These are phyloP conservation scores for Bagarius yarrelli DNA, from an alignment of 2,113 vertebrate genomes.

Conservation along the genomic window DNA sequence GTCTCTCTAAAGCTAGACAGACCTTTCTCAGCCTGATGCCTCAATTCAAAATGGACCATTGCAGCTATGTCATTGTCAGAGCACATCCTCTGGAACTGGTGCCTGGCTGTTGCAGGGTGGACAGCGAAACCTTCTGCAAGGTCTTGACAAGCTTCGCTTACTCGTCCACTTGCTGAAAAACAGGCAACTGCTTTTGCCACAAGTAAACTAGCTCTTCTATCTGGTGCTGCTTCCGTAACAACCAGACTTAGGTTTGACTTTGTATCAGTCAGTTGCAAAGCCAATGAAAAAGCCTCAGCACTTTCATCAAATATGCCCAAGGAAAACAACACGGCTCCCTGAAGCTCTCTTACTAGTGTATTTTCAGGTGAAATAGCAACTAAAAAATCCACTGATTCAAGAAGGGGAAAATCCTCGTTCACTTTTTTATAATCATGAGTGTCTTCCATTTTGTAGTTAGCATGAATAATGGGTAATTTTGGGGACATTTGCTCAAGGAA, in stretches of 20 bases:
- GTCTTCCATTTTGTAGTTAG: constrained; percentile 29
- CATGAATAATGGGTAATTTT: constrained; percentile 11
- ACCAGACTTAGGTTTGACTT: constrained; percentile 43
- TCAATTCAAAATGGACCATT: constrained; percentile 62
- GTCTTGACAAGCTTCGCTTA: constrained; percentile 71
- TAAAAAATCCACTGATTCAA: constrained; percentile 71
- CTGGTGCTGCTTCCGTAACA: constrained; percentile 23
- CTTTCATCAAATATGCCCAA: constrained; percentile 72
- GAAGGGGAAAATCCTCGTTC: constrained; percentile 40
- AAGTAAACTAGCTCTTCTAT: constrained; percentile 67
- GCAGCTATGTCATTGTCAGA: constrained; percentile 61
- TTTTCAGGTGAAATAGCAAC: constrained; percentile 68
- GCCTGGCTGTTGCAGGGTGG: constrained; percentile 69
- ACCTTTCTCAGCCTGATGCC: constrained; percentile 73
- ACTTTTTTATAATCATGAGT: not conserved
- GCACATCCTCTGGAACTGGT: constrained; percentile 74
- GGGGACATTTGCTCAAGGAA: constrained; percentile 64
- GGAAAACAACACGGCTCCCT: constrained; percentile 71
- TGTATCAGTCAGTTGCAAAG: constrained; percentile 57
- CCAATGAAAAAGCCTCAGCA: constrained; percentile 66
- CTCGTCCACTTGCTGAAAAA: constrained; percentile 71
- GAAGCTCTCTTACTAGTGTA: constrained; percentile 58
- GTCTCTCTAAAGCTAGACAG: constrained; percentile 77
- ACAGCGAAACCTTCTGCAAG: constrained; percentile 78
- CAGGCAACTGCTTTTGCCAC: constrained; percentile 75